These are phyloP conservation scores for Apodemia mormo DNA, from an alignment of 2,888 invertebrate species.

Conservation along the genomic window DNA sequence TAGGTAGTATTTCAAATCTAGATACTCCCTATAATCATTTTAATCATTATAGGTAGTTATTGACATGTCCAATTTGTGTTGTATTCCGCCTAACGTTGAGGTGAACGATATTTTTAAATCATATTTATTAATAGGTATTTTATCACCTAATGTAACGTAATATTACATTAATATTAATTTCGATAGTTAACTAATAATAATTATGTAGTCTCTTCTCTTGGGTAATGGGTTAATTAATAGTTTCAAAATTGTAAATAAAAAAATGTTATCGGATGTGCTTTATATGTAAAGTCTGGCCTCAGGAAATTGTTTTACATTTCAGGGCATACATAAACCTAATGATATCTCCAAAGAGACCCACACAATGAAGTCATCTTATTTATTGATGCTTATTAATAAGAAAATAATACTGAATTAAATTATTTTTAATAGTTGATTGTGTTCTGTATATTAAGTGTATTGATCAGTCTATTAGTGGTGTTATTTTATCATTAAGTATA, in stretches of 20 bases:
- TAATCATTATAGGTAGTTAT: not conserved
- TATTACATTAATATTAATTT: conserved; percentile 14
- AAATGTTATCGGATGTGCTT: conserved; percentile 22
- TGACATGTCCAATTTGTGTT: conserved; percentile 24
- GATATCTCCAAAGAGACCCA: conserved; percentile 61
- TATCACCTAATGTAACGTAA: conserved; percentile 10
- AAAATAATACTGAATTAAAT: conserved; percentile 72
- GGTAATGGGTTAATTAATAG: conserved; percentile 10
- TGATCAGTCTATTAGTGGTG: conserved; percentile 58
- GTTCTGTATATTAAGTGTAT: conserved; percentile 75
- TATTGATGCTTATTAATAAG: conserved; percentile 71
- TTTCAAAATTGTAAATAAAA: conserved; percentile 18
- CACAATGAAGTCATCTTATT: conserved; percentile 73
- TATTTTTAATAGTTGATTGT: conserved; percentile 67
- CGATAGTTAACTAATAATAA: conserved; percentile 10
- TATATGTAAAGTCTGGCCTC: conserved; percentile 16
- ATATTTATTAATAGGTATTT: conserved; percentile 8
- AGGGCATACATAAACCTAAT: conserved; percentile 10
- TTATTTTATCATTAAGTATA: conserved; percentile 59
- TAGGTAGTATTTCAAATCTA: not conserved
- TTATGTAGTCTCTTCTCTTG: conserved; percentile 3
- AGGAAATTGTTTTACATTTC: conserved; percentile 1
- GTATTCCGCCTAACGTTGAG: conserved; percentile 61
- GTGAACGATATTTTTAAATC: conserved; percentile 55
- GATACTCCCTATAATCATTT: too few species aligned